These are phyloP conservation scores for Takifugu ocellatus DNA, from an alignment of 2,797 vertebrate genomes.

Conservation along the genomic window DNA sequence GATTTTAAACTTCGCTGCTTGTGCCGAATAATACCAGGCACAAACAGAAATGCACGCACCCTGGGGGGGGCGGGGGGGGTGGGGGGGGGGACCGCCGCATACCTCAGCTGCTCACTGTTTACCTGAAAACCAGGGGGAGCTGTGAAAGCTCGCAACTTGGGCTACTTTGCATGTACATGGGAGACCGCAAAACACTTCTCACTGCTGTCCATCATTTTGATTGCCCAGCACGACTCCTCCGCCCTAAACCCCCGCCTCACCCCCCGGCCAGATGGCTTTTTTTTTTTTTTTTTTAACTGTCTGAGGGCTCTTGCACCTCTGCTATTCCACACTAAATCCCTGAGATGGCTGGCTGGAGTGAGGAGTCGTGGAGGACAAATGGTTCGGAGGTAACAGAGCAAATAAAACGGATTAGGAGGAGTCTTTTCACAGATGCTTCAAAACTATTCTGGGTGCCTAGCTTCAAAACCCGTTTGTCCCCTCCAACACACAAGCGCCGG, in stretches of 20 bases:
- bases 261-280: slow-evolving; percentile 89
- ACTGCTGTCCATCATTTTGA: slow-evolving; percentile 94
- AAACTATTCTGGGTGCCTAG: slow-evolving; percentile 73
- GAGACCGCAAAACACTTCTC: slow-evolving; percentile 96
- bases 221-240: slow-evolving; percentile 90
- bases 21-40: slow-evolving; percentile 52
- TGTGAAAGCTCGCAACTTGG: slow-evolving; percentile 89
- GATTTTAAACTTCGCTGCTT: neutral
- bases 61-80: slow-evolving; percentile 54
- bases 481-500: slow-evolving; percentile 16
- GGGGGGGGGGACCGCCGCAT: slow-evolving; percentile 41
- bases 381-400: slow-evolving; percentile 90
- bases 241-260: slow-evolving; percentile 62
- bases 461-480: slow-evolving; percentile 29
- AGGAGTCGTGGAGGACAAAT: slow-evolving; percentile 85
- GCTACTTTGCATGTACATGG: slow-evolving; percentile 96
- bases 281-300: slow-evolving; percentile 84
- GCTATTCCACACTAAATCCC: slow-evolving; percentile 91
- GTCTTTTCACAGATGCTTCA: slow-evolving; percentile 82
- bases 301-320: slow-evolving; percentile 95
- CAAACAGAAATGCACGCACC: slow-evolving; percentile 65
- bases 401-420: slow-evolving; percentile 95
- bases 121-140: slow-evolving; percentile 84
- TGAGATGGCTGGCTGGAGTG: slow-evolving; percentile 62
- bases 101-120: slow-evolving; percentile 70